Percentiles rank a stretch among this genome's conserved stretches.
These are phyloP conservation scores for Ichneumoninae sp. DNA, from an alignment of 2,888 invertebrate species.

Conservation along the genomic window DNA sequence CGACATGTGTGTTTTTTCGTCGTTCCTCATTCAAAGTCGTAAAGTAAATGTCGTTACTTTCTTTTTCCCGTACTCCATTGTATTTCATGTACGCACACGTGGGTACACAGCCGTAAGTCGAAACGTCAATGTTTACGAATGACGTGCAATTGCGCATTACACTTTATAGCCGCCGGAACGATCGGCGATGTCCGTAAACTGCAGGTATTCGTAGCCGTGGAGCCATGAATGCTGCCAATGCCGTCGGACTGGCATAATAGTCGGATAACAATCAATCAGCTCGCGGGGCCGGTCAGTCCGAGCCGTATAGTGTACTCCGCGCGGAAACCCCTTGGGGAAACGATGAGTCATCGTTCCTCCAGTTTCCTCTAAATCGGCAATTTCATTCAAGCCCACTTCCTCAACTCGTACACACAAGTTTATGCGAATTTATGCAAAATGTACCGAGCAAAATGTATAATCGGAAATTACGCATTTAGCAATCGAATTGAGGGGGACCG, in stretches of 20 bases:
- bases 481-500: neutral
- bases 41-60: neutral
- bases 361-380: conserved; percentile 17
- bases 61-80: neutral
- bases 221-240: conserved; percentile 24
- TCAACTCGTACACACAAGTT: conserved; percentile 37
- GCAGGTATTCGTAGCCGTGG: conserved; percentile 4
- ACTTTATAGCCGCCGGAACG: conserved; percentile 19
- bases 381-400: conserved; percentile 16
- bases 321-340: conserved; percentile 22
- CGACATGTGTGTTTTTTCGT: neutral
- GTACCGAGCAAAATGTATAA: neutral
- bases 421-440: conserved; percentile 22
- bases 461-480: neutral
- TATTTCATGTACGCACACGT: neutral
- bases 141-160: conserved; percentile 19
- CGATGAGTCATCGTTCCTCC: conserved; percentile 42
- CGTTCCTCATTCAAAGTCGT: neutral
- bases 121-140: conserved; percentile 33
- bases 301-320: conserved; percentile 7
- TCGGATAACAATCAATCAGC: conserved; percentile 55
- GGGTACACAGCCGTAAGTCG: neutral
- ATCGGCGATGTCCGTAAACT: conserved; percentile 27
- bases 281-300: conserved; percentile 31
- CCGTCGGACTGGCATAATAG: conserved; percentile 44